Evolutionary conservation across 2,888 invertebrate genomes (phyloP), one percentile per base, ranked within the genome.

Genomic region (Orthonychiurus folsomi): DNA sequence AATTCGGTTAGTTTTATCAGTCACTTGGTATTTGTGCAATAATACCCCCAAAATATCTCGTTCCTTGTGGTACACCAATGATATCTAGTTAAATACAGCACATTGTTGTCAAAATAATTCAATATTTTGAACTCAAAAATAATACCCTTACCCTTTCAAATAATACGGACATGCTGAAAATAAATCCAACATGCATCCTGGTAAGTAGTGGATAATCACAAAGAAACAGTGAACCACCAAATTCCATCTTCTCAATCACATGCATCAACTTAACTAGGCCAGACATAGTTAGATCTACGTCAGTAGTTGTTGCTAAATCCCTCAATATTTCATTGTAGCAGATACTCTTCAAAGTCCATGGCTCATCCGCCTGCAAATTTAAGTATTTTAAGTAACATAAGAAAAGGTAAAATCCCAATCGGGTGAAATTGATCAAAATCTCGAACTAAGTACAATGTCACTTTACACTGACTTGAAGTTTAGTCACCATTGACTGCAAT

Each of bases 141-240:
- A n/a, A n/a, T n/a, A n/a, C n/a, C 37, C 9, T 37, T 93, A 93
- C 93, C 75, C 93, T 93, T 23, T 86, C 86, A 77, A 59, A 59
- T 2, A 50, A 5, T 50, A n/a, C 3, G 3, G 24, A 23, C 2
- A 59, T 5, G 5, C 5, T 9, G 24, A 59, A 59, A 5, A 59
- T 5, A 50, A 59, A n/a, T 47, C 59, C 59, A 23, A 59, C 26
- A 23, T 59, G 59, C 3, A 59, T 5, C 2, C 59, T 3, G 3
- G 59, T 48, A 20, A 59, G 50, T 3, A 59, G 59, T 12, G 59
- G 59, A 26, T 9, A 59, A n/a, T 48, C 48, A 26, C 59, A 59
- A 9, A 59, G 59, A 37, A 59, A 59, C 3, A 59, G 21, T 18
- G 59, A 59, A 3, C 24, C 23, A 5, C 37, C 37, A 37, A 37